A percentile compares a stretch with the other conserved stretches of the same genome.
Evolutionary conservation across 2,113 vertebrate species (phyloP).

Genomic region (Spermophilus dauricus): DNA sequence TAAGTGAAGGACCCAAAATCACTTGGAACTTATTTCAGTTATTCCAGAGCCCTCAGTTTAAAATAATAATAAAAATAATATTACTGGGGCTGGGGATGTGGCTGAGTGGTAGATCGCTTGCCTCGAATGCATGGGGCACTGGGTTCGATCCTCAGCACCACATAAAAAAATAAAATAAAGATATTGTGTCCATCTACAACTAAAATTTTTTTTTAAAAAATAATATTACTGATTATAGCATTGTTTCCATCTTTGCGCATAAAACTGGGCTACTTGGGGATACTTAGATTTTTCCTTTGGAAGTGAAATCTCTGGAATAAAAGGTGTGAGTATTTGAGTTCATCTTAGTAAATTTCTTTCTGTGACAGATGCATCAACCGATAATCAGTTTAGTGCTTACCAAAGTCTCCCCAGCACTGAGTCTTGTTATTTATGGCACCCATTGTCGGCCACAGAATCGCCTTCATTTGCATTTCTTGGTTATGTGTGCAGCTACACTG

Average conservation of each 20-base stretch:
- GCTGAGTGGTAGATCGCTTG: too few species aligned
- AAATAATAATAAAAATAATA: background rate
- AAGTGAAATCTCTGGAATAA: background rate
- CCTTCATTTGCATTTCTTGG: conserved; percentile 34
- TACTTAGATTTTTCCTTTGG: too few species aligned
- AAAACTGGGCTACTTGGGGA: background rate
- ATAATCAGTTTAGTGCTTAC: background rate
- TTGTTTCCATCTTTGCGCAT: background rate
- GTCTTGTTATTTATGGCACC: background rate
- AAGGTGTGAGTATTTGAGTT: background rate
- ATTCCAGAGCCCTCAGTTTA: background rate
- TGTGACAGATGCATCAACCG: background rate
- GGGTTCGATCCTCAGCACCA: too few species aligned
- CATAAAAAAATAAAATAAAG: too few species aligned
- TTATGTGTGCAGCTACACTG: background rate
- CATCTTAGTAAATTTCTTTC: background rate
- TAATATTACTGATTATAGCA: background rate
- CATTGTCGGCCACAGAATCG: background rate
- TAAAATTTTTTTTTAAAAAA: background rate
- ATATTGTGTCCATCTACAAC: too few species aligned
- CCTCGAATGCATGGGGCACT: too few species aligned
- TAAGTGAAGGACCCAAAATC: background rate
- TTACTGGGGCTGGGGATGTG: too few species aligned
- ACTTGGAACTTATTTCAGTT: background rate
- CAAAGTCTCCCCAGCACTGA: background rate